phyloP scores from a whole-genome alignment of 2,797 vertebrate species.

The Chaetodon trifasciatus region DNA sequence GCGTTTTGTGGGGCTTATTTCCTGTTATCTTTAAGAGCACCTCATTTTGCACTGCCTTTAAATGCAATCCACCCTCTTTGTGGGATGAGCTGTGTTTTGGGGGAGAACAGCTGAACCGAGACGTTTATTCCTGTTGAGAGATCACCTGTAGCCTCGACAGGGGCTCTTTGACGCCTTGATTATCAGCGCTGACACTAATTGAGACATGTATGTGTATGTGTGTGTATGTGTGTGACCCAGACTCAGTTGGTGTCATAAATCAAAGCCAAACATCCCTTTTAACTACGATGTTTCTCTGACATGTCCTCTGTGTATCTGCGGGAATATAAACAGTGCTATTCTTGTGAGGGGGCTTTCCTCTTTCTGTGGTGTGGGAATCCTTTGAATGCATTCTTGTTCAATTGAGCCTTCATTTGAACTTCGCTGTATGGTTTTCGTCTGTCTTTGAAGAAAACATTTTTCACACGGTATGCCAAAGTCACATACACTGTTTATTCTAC shows the following conservation, averaged over 20 bases:
- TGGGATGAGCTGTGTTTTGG: slow-evolving; percentile 18
- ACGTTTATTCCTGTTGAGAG: slow-evolving; percentile 16
- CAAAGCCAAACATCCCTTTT: slow-evolving; percentile 30
- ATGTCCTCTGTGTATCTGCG: neutral
- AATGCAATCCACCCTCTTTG: slow-evolving; percentile 19
- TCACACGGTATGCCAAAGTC: neutral
- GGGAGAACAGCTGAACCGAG: slow-evolving; percentile 3
- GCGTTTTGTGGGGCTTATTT: slow-evolving; percentile 4
- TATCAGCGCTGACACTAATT: slow-evolving; percentile 5
- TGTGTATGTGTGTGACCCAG: slow-evolving; percentile 9
- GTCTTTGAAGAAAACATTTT: neutral
- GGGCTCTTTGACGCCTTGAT: slow-evolving; percentile 22
- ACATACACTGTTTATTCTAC: no score
- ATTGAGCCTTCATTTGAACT: neutral
- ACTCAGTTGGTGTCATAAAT: slow-evolving; percentile 32
- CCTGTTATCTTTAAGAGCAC: slow-evolving; percentile 42
- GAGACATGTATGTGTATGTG: neutral
- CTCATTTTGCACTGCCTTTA: slow-evolving; percentile 31
- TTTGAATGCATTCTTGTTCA: slow-evolving; percentile 1
- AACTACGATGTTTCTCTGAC: neutral
- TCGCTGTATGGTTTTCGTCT: neutral
- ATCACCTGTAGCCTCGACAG: slow-evolving; percentile 29
- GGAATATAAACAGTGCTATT: neutral
- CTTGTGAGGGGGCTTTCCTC: slow-evolving; percentile 5
- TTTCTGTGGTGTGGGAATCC: neutral